Conservation (phyloP, 2,888 invertebrate genomes). For the Piscicola geometra region DNA sequence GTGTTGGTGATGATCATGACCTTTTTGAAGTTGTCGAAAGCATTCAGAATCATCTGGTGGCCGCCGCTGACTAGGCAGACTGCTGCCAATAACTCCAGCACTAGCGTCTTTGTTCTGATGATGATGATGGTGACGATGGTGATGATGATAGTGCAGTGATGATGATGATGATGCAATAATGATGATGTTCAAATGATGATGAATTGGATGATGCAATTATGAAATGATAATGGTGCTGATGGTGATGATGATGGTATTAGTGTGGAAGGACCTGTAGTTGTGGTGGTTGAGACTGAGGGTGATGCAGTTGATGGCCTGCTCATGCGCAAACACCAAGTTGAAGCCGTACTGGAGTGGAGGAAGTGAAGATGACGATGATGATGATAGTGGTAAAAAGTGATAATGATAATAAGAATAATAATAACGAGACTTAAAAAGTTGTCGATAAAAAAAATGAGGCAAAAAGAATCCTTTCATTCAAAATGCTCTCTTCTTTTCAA, state of each 20-base stretch:
- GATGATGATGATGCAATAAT: background rate
- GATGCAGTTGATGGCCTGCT: slow-evolving; percentile 96
- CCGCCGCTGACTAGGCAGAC: slow-evolving; percentile 98
- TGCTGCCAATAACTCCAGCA: slow-evolving; percentile 90
- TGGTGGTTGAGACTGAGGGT: slow-evolving; percentile 93
- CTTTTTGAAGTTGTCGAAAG: slow-evolving; percentile 96
- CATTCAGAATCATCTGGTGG: slow-evolving; percentile 92
- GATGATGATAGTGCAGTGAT: background rate
- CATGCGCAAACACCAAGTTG: slow-evolving; percentile 96
- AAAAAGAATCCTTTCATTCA: no score
- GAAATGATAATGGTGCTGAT: background rate
- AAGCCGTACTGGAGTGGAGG: slow-evolving; percentile 74
- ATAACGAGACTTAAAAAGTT: no score
- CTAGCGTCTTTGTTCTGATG: slow-evolving; percentile 85
- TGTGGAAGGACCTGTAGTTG: slow-evolving; percentile 66
- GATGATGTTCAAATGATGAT: no score
- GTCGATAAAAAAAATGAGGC: no score
- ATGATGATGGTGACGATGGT: background rate
- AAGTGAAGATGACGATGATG: no score
- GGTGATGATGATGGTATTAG: background rate
- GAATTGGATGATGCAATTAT: background rate
- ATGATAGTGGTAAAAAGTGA: no score
- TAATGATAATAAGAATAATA: no score
- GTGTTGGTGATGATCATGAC: slow-evolving; percentile 49
- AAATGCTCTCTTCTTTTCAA: no score